A percentile compares a stretch with the other conserved stretches of the same genome.
phyloP scores from a whole-genome alignment of 2,888 invertebrate species.

The Microctonus hyperodae region DNA sequence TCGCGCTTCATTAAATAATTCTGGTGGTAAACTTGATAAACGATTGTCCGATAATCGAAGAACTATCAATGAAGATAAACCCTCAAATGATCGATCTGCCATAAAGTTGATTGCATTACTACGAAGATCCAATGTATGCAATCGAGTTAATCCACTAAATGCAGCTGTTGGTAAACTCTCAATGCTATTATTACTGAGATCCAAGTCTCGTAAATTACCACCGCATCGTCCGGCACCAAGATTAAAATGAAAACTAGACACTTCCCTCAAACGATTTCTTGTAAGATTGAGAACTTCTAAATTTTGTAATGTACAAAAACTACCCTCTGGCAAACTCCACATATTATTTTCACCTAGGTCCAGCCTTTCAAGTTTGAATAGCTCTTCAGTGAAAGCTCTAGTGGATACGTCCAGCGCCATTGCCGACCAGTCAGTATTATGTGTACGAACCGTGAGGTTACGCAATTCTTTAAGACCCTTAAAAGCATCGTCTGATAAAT shows the following conservation, averaged over 20 bases:
- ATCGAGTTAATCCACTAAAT: constrained; percentile 73
- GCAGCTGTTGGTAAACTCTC: constrained; percentile 76
- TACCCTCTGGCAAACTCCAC: constrained; percentile 79
- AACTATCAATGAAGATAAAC: constrained; percentile 75
- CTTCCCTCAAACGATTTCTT: constrained; percentile 78
- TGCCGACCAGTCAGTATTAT: constrained; percentile 85
- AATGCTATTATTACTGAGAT: constrained; percentile 80
- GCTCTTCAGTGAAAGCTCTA: constrained; percentile 77
- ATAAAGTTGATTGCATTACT: constrained; percentile 79
- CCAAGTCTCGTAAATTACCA: constrained; percentile 73
- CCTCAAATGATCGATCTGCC: constrained; percentile 80
- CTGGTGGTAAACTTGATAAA: constrained; percentile 80
- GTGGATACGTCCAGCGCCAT: constrained; percentile 80
- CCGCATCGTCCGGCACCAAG: constrained; percentile 73
- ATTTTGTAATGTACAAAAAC: constrained; percentile 77
- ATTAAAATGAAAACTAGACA: constrained; percentile 76
- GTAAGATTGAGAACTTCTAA: constrained; percentile 81
- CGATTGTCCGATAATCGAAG: constrained; percentile 83
- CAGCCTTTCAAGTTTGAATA: constrained; percentile 75
- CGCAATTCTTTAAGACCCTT: constrained; percentile 79
- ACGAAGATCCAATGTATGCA: constrained; percentile 78
- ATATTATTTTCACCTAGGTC: constrained; percentile 84
- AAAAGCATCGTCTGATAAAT: constrained; percentile 83
- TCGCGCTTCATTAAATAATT: constrained; percentile 79
- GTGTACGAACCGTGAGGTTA: constrained; percentile 81